These are phyloP conservation scores for Diachrysia chrysitis DNA, from an alignment of 2,888 invertebrate genomes.

Conservation along the genomic window DNA sequence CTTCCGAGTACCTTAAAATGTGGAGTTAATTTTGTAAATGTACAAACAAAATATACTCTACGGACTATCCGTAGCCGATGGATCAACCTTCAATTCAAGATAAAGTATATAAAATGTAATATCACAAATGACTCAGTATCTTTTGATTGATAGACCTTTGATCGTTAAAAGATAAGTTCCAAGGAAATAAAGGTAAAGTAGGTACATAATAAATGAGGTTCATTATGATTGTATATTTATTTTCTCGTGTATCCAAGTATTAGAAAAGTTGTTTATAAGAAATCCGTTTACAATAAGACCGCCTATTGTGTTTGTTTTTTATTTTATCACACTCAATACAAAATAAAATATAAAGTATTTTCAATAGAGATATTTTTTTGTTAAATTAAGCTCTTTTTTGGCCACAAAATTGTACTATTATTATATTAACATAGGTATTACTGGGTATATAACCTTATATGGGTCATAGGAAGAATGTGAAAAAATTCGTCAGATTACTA, in stretches of 20 bases:
- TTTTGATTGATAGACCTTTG: slow-evolving; percentile 36
- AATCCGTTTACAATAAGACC: background rate
- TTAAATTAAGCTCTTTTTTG: background rate
- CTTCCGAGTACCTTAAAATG: too few relatives aligned
- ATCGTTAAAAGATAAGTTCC: slow-evolving; percentile 33
- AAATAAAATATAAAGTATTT: background rate
- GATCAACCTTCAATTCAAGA: background rate
- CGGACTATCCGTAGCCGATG: background rate
- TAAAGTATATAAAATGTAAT: slow-evolving; percentile 6
- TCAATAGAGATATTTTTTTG: background rate
- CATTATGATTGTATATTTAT: slow-evolving; percentile 6
- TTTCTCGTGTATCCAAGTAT: background rate
- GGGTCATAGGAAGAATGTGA: too few relatives aligned
- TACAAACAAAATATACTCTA: too few relatives aligned
- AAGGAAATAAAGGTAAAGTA: background rate
- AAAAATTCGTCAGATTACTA: too few relatives aligned
- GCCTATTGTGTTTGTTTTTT: background rate
- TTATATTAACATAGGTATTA: too few relatives aligned
- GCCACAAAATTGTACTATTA: too few relatives aligned
- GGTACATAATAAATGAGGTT: slow-evolving; percentile 14
- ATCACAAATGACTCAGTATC: slow-evolving; percentile 33
- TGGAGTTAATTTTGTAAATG: too few relatives aligned
- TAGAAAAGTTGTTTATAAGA: background rate
- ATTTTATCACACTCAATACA: background rate
- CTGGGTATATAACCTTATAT: too few relatives aligned